phyloP scores from a whole-genome alignment of 2,888 invertebrate species.

The Harmothoe impar region DNA sequence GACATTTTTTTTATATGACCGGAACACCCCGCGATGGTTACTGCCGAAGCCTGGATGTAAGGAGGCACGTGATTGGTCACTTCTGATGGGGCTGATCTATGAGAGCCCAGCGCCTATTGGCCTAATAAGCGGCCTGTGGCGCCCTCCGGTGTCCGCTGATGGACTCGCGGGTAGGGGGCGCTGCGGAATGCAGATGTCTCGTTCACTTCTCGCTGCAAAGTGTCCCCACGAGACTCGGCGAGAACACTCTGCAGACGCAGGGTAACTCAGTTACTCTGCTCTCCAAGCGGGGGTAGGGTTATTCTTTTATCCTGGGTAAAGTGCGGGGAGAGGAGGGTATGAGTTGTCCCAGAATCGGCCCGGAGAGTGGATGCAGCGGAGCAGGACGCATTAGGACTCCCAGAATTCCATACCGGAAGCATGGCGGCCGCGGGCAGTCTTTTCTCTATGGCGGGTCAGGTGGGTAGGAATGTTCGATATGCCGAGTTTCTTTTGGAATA shows the following conservation, averaged over 20 bases:
- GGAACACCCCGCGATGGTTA: background rate
- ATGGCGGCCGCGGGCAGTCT: background rate
- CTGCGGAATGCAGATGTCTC: constrained; percentile 18
- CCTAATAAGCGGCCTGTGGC: constrained; percentile 22
- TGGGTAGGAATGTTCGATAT: background rate
- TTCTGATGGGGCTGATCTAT: constrained; percentile 41
- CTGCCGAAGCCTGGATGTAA: background rate
- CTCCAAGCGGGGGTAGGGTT: background rate
- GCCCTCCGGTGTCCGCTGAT: constrained; percentile 29
- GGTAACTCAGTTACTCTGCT: background rate
- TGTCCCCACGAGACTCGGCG: constrained; percentile 18
- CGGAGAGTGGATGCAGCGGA: background rate
- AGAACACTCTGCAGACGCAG: constrained; percentile 13
- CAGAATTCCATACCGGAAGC: constrained; percentile 19
- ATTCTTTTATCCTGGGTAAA: background rate
- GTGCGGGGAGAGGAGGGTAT: background rate
- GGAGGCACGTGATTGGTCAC: constrained; percentile 57
- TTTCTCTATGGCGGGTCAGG: background rate
- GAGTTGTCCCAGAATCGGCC: background rate
- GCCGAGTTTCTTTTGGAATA: no score
- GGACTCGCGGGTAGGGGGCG: background rate
- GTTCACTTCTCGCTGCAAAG: constrained; percentile 34
- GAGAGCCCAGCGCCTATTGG: background rate
- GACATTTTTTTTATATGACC: background rate
- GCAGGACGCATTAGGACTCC: constrained; percentile 1